phyloP scores from a whole-genome alignment of 1,140 invertebrate genomes.

The Venturia canescens region DNA sequence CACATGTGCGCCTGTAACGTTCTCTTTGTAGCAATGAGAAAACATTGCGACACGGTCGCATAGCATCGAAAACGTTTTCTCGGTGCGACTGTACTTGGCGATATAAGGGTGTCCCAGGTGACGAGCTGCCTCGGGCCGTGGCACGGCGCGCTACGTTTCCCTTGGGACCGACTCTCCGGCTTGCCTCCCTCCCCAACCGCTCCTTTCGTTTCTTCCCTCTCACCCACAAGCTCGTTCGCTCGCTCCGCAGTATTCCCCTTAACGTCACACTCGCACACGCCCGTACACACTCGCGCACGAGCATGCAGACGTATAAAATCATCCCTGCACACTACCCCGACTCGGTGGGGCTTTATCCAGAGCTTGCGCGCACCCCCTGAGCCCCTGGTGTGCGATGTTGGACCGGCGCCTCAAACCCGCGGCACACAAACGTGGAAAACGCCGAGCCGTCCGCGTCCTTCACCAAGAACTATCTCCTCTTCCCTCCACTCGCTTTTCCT shows the following conservation, averaged over 20 bases:
- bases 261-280: constrained; percentile 12
- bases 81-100: constrained; percentile 71
- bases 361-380: constrained; percentile 25
- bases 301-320: background rate
- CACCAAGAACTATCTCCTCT: constrained; percentile 17
- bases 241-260: constrained; percentile 35
- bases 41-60: constrained; percentile 48
- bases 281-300: background rate
- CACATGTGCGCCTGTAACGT: background rate
- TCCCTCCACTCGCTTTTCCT: background rate
- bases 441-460: background rate
- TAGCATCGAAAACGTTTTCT: constrained; percentile 66
- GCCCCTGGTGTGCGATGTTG: constrained; percentile 27
- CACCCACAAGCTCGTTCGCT: constrained; percentile 39
- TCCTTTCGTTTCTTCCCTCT: constrained; percentile 40
- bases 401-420: constrained; percentile 1
- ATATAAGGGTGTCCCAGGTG: constrained; percentile 75
- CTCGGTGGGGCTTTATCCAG: constrained; percentile 20
- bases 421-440: constrained; percentile 26
- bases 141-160: constrained; percentile 69
- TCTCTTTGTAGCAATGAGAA: constrained; percentile 10
- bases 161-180: constrained; percentile 66
- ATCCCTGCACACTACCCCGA: background rate
- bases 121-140: constrained; percentile 74
- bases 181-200: constrained; percentile 47